Conservation (phyloP, 2,797 vertebrate species). For the Selene dorsalis region DNA sequence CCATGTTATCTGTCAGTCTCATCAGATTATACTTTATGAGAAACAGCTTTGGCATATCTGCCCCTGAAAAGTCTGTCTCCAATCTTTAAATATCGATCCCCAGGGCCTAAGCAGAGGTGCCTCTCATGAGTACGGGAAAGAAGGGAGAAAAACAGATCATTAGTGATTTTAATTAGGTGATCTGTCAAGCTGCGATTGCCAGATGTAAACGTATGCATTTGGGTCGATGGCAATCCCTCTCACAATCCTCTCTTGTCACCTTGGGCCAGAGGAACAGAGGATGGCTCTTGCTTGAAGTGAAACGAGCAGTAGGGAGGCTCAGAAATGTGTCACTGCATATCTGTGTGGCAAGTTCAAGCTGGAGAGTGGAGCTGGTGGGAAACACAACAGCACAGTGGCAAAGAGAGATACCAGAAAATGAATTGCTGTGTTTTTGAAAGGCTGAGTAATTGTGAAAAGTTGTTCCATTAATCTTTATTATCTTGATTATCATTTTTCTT, state of each 20-base stretch:
- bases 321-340: slow-evolving; percentile 75
- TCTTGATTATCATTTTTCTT: background rate
- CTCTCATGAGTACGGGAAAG: slow-evolving; percentile 76
- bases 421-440: slow-evolving; percentile 26
- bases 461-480: background rate
- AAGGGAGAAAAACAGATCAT: slow-evolving; percentile 84
- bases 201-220: slow-evolving; percentile 84
- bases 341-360: slow-evolving; percentile 55
- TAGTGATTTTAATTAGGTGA: slow-evolving; percentile 88
- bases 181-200: slow-evolving; percentile 84
- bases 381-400: slow-evolving; percentile 23
- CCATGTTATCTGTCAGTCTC: slow-evolving; percentile 74
- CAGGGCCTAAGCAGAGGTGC: slow-evolving; percentile 79
- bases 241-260: slow-evolving; percentile 81
- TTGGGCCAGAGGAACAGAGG: slow-evolving; percentile 69
- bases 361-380: slow-evolving; percentile 44
- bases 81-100: slow-evolving; percentile 87
- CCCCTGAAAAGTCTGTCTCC: slow-evolving; percentile 76
- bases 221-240: slow-evolving; percentile 82
- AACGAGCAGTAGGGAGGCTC: slow-evolving; percentile 63
- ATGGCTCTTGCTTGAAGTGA: slow-evolving; percentile 65
- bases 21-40: slow-evolving; percentile 82
- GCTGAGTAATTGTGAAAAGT: slow-evolving; percentile 18
- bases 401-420: slow-evolving; percentile 9
- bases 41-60: slow-evolving; percentile 73